These are phyloP conservation scores for Tenthredo amoena DNA, from an alignment of 2,888 invertebrate species.

Conservation along the genomic window DNA sequence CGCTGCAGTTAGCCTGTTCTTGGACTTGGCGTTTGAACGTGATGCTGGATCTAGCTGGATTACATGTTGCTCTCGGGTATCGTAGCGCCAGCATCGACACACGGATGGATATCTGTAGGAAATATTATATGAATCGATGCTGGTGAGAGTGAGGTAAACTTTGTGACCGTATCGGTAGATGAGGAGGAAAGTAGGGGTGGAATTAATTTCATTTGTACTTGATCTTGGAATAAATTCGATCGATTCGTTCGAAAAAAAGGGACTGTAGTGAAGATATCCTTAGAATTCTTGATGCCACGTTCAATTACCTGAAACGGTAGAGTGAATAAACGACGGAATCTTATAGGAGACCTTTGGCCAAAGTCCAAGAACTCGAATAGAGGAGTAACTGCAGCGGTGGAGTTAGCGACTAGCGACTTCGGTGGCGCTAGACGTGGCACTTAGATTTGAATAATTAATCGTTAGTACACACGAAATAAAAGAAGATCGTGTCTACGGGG, in stretches of 20 bases:
- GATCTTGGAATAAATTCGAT: neutral
- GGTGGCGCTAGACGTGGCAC: slow-evolving; percentile 46
- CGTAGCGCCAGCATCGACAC: neutral
- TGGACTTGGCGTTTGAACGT: slow-evolving; percentile 16
- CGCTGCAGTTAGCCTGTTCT: neutral
- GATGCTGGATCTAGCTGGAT: slow-evolving; percentile 9
- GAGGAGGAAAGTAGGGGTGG: neutral
- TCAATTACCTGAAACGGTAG: slow-evolving; percentile 38
- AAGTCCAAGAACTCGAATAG: slow-evolving; percentile 4
- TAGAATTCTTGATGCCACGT: neutral
- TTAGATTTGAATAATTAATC: slow-evolving; percentile 46
- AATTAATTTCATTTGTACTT: neutral
- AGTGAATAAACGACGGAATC: slow-evolving; percentile 6
- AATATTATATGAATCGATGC: neutral
- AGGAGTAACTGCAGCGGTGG: neutral
- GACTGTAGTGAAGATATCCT: neutral
- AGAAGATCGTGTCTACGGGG: slow-evolving; percentile 6
- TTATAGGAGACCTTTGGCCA: slow-evolving; percentile 30
- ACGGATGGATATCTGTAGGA: neutral
- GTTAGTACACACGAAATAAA: slow-evolving; percentile 46
- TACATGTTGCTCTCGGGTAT: neutral
- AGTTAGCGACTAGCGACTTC: neutral
- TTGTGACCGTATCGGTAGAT: neutral
- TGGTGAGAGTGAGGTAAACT: neutral
- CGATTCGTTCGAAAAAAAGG: neutral